These are phyloP conservation scores for Campoplex capitator DNA, from an alignment of 2,888 invertebrate species.

Conservation along the genomic window DNA sequence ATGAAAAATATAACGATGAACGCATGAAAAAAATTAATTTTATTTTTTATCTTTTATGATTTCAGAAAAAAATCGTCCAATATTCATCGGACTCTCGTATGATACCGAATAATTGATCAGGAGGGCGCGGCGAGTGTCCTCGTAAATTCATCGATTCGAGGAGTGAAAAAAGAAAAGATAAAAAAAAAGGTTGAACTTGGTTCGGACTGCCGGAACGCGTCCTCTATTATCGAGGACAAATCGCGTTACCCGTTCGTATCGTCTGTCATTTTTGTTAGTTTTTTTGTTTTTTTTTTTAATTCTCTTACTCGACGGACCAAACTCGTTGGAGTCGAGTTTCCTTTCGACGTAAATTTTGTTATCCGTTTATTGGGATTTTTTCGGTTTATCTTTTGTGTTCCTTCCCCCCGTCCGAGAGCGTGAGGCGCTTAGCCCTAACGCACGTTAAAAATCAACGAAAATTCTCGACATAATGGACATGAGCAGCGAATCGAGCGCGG, in stretches of 20 bases:
- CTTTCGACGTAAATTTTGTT: neutral
- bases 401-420: conserved; percentile 23
- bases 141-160: conserved; percentile 15
- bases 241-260: conserved; percentile 20
- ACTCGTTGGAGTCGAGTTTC: neutral
- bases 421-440: conserved; percentile 65
- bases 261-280: neutral
- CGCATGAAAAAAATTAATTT: conserved; percentile 1
- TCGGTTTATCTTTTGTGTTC: neutral
- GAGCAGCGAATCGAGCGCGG: conserved; percentile 84
- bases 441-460: conserved; percentile 73
- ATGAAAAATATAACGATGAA: neutral
- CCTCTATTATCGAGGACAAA: conserved; percentile 32
- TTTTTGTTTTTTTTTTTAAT: neutral
- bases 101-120: conserved; percentile 37
- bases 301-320: neutral
- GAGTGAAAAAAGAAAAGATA: conserved; percentile 11
- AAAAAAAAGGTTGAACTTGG: conserved; percentile 17
- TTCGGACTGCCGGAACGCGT: conserved; percentile 22
- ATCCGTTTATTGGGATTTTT: neutral
- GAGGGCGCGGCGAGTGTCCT: conserved; percentile 55
- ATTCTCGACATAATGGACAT: conserved; percentile 83
- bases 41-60: conserved; percentile 46
- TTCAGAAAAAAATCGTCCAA: conserved; percentile 48
- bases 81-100: conserved; percentile 40